phyloP scores from a whole-genome alignment of 1,140 invertebrate genomes.

The Diachasma alloeum region DNA sequence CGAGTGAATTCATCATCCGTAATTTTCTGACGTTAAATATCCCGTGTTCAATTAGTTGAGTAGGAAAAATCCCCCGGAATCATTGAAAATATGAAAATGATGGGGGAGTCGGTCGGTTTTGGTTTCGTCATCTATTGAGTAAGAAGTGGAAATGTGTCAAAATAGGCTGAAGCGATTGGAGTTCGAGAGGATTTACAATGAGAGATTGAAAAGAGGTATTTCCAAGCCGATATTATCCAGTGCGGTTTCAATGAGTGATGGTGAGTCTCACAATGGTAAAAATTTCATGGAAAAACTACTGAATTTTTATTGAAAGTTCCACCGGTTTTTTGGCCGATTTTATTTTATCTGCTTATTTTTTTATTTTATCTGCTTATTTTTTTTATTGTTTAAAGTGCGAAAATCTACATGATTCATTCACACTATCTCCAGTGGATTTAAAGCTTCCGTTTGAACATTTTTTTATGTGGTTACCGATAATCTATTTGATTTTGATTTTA shows the following conservation, averaged over 20 bases:
- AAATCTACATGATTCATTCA: no score
- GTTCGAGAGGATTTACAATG: conserved; percentile 16
- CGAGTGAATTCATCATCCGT: not conserved
- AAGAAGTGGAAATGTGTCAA: conserved; percentile 26
- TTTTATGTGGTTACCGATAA: no score
- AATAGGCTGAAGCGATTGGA: conserved; percentile 38
- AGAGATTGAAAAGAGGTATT: not conserved
- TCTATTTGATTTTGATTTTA: not conserved
- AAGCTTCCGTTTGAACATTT: no score
- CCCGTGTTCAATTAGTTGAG: not conserved
- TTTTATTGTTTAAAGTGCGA: no score
- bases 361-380: no score
- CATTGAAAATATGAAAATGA: not conserved
- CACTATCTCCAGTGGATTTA: no score
- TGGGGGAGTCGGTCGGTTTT: no score
- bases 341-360: no score
- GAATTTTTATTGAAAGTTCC: no score
- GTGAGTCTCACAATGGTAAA: not conserved
- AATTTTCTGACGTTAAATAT: no score
- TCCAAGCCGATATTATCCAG: conserved; percentile 22
- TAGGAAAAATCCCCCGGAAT: not conserved
- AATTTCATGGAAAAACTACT: not conserved
- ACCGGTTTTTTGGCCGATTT: no score
- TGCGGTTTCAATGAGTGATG: conserved; percentile 15
- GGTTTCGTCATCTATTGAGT: no score